Base-by-base conservation (phyloP, 2,888 invertebrate species). In the Hypsopygia costalis region DNA sequence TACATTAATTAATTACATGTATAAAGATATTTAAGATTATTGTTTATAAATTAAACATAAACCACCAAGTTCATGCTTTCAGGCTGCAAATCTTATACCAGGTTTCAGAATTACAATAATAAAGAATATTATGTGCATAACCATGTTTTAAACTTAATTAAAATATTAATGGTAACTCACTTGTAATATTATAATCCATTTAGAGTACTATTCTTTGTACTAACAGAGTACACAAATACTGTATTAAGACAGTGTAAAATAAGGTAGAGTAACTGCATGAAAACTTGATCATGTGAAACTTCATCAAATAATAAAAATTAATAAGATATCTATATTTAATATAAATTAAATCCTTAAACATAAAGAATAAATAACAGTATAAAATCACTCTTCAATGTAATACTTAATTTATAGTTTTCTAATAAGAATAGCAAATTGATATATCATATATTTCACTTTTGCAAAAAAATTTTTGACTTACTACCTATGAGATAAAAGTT, bases 311-410 rank as follows among this genome's bases (percentile, higher is more conserved):
- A 36, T 28, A 5, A 35, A 27, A 35, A 34, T 27, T n/a, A 11
- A 12, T 36, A 16, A 36, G 12, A 9, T 20, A 37, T 22, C 31
- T 27, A 45, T 41, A 53, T 48, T 46, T 41, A 55, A 47, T 51
- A 47, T 69, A 68, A 40, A 72, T 61, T 55, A 69, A 65, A 67
- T 68, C 56, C 71, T 71, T 74, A 76, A 52, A 58, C 56, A 62
- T 62, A 73, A 71, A 76, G 25, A 25, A 86, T 87, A 87, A 87
- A 86, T 86, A 86, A 85, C 81, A 77, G 61, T 74, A 70, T 67
- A 73, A 75, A 75, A 76, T 73, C 69, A 74, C 67, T 69, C 71
- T 55, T 64, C 55, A 56, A 57, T 62, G 59, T 58, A 73, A 73
- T 74, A 69, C 69, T 66, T 71, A 59, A 69, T 68, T 66, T 69